phyloP scores from a whole-genome alignment of 1,140 invertebrate species.

The Pogonomyrmex barbatus region DNA sequence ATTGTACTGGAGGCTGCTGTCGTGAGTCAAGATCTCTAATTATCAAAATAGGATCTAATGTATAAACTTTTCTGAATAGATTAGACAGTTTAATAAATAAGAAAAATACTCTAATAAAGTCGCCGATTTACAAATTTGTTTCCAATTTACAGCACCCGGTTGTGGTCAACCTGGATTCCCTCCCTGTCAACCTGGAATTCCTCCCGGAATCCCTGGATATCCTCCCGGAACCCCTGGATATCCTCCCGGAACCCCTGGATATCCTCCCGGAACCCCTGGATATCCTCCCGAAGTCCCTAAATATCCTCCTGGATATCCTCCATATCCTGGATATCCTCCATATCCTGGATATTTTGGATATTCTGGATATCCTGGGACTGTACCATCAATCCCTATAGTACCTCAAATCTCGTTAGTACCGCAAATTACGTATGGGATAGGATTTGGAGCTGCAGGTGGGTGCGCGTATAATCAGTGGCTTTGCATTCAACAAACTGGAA shows the following conservation, averaged over 20 bases:
- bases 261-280: not conserved
- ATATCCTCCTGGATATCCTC: not conserved
- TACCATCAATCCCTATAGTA: slow-evolving; percentile 32
- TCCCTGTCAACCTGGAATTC: not conserved
- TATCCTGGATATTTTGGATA: not conserved
- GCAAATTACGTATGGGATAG: slow-evolving; percentile 78
- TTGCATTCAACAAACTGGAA: slow-evolving; percentile 61
- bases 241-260: too few relatives aligned
- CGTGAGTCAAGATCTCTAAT: slow-evolving; percentile 45
- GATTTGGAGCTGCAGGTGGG: slow-evolving; percentile 64
- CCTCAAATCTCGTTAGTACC: slow-evolving; percentile 69
- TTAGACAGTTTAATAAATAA: not conserved
- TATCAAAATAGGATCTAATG: not conserved
- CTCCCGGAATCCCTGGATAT: not conserved
- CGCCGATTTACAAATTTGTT: not conserved
- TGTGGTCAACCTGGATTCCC: not conserved
- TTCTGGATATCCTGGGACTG: not conserved
- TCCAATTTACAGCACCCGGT: not conserved
- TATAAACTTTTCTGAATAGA: not conserved
- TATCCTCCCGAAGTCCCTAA: not conserved
- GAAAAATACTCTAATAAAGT: slow-evolving; percentile 5
- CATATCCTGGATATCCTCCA: not conserved
- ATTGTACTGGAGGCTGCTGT: slow-evolving; percentile 22
- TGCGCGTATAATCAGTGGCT: slow-evolving; percentile 72
- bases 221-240: too few relatives aligned